phyloP scores from a whole-genome alignment of 2,113 vertebrate species.

The Synchiropus splendidus region DNA sequence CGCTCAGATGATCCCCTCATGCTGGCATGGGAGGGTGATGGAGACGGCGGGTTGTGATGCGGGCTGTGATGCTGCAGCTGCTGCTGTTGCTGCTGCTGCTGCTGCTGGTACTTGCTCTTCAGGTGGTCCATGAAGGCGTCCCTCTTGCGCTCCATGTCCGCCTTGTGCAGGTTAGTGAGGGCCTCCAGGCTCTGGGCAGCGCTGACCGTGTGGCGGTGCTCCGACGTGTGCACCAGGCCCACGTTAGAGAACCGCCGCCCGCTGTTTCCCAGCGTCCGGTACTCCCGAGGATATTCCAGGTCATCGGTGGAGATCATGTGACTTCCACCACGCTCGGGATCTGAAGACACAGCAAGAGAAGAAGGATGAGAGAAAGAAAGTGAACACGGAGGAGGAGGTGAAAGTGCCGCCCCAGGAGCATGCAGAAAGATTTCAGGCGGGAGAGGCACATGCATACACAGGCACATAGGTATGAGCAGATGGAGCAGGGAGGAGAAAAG shows the following conservation, averaged over 20 bases:
- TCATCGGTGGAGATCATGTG: conserved; percentile 98
- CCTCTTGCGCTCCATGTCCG: conserved; percentile 87
- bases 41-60: conserved; percentile 63
- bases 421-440: conserved; percentile 30
- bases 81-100: conserved; percentile 79
- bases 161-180: conserved; percentile 91
- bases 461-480: conserved; percentile 31
- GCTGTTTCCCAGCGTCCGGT: conserved; percentile 87
- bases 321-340: conserved; percentile 85
- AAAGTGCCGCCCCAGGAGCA: conserved; percentile 29
- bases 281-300: conserved; percentile 93
- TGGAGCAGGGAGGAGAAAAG: conserved; percentile 27
- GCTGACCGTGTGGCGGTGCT: conserved; percentile 91
- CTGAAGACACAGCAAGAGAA: conserved; percentile 50
- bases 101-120: conserved; percentile 95
- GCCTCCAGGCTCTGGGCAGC: conserved; percentile 95
- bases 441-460: conserved; percentile 24
- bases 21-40: conserved; percentile 67
- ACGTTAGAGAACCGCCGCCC: conserved; percentile 96
- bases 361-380: conserved; percentile 14
- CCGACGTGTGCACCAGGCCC: conserved; percentile 93
- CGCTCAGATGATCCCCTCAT: conserved; percentile 78
- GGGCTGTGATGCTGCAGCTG: conserved; percentile 78
- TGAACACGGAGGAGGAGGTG: neutral
- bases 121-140: conserved; percentile 97